Conservation (phyloP, 1,140 invertebrate genomes). For the Pseudoatta argentina region DNA sequence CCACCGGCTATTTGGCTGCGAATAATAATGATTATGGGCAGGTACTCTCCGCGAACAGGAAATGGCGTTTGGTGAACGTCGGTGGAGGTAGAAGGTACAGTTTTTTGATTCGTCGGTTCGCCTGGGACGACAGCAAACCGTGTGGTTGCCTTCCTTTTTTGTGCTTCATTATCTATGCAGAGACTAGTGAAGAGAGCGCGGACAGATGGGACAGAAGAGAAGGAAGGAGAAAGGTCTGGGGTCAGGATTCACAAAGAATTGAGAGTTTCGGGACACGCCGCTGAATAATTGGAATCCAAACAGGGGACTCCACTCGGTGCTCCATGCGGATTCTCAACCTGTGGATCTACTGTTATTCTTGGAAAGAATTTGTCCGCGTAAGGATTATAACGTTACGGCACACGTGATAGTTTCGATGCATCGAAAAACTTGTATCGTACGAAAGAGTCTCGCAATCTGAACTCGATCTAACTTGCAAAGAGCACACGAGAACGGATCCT, state of each 20-base stretch:
- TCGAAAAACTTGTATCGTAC: slow-evolving; percentile 15
- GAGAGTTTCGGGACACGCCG: slow-evolving; percentile 66
- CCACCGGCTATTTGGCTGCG: slow-evolving; percentile 69
- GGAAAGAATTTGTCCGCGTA: neutral
- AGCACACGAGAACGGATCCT: neutral
- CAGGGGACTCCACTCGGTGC: slow-evolving; percentile 48
- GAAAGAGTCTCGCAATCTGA: neutral
- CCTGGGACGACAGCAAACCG: neutral
- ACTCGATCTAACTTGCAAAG: slow-evolving; percentile 34
- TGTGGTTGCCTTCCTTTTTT: slow-evolving; percentile 35
- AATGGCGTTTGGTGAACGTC: slow-evolving; percentile 73
- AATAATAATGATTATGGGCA: slow-evolving; percentile 76
- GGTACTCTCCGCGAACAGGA: slow-evolving; percentile 74
- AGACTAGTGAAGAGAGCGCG: slow-evolving; percentile 1
- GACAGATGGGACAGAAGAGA: neutral
- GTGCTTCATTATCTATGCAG: slow-evolving; percentile 65
- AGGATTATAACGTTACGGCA: neutral
- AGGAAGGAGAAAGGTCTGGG: slow-evolving; percentile 21
- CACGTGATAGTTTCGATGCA: neutral
- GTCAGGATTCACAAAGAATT: slow-evolving; percentile 62
- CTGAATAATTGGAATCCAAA: slow-evolving; percentile 72
- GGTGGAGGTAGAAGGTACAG: slow-evolving; percentile 62
- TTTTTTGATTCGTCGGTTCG: slow-evolving; percentile 59
- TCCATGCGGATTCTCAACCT: slow-evolving; percentile 63
- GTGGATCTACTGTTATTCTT: slow-evolving; percentile 23